Evolutionary conservation across 1,140 invertebrate species (phyloP).

Genomic region (Catajapyx aquilonaris): DNA sequence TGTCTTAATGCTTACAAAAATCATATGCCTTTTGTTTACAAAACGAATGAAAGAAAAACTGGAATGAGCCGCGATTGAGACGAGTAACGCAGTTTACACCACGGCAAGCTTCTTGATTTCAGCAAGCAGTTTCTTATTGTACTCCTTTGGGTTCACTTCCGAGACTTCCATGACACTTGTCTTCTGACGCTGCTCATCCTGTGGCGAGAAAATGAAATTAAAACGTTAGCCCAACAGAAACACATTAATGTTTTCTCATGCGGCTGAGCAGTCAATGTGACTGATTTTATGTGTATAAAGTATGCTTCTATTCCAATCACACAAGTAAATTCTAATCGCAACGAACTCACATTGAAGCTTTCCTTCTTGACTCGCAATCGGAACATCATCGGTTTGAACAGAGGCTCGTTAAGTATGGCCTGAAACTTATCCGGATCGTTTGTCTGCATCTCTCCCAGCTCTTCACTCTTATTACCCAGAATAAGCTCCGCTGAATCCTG

Average conservation of each 20-base stretch:
- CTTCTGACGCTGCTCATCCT: slow-evolving; percentile 71
- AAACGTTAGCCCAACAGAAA: too few relatives aligned
- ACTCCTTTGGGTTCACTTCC: slow-evolving; percentile 51
- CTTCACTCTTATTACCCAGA: slow-evolving; percentile 48
- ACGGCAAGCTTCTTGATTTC: slow-evolving; percentile 27
- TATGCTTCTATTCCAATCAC: too few relatives aligned
- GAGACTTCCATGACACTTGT: slow-evolving; percentile 39
- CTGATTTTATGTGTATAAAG: slow-evolving; percentile 4
- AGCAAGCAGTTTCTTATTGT: slow-evolving; percentile 42
- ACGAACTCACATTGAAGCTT: slow-evolving; percentile 55
- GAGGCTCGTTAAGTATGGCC: slow-evolving; percentile 6
- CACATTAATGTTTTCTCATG: too few relatives aligned
- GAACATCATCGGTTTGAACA: slow-evolving; percentile 60
- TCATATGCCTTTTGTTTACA: too few relatives aligned
- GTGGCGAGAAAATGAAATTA: slow-evolving; percentile 13
- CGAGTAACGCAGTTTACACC: too few relatives aligned
- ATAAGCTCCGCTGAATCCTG: slow-evolving; percentile 65
- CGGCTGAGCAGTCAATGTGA: too few relatives aligned
- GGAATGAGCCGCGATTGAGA: too few relatives aligned
- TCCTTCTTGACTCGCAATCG: slow-evolving; percentile 71
- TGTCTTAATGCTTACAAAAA: too few relatives aligned
- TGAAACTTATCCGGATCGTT: slow-evolving; percentile 33
- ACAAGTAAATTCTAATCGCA: slow-evolving; percentile 5
- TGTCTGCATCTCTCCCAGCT: slow-evolving; percentile 46
- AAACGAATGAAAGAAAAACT: too few relatives aligned